These are phyloP conservation scores for Nomada goodeniana DNA, from an alignment of 2,888 invertebrate species.

Conservation along the genomic window DNA sequence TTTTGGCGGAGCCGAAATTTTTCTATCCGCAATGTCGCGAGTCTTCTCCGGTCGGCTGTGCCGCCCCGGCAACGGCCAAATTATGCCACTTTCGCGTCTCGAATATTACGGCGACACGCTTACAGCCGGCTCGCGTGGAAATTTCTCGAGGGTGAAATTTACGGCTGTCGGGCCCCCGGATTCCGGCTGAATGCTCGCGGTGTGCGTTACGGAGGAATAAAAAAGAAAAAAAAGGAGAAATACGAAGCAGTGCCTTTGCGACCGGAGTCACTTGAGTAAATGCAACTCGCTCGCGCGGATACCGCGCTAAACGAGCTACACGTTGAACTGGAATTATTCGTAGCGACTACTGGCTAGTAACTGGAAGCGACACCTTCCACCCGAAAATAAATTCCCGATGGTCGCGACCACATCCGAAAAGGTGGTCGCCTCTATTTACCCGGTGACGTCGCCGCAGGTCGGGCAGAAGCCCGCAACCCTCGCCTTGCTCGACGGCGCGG, in stretches of 20 bases:
- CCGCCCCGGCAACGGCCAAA: constrained; percentile 27
- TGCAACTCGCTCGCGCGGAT: neutral
- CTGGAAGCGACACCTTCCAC: no score
- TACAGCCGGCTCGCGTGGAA: neutral
- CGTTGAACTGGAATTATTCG: no score
- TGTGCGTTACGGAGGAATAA: neutral
- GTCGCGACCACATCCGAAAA: constrained; percentile 6
- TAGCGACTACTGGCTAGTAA: no score
- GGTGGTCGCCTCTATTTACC: constrained; percentile 23
- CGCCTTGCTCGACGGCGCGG: constrained; percentile 53
- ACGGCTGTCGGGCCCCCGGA: neutral
- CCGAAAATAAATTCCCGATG: constrained; percentile 10
- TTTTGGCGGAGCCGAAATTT: constrained; percentile 23
- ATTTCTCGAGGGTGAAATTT: constrained; percentile 42
- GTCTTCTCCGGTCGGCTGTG: neutral
- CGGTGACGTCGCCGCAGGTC: constrained; percentile 38
- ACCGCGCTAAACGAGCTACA: no score
- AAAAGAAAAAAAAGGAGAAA: neutral
- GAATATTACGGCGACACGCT: constrained; percentile 30
- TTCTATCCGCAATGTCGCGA: constrained; percentile 1
- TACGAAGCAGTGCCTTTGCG: no score
- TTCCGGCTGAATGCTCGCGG: neutral
- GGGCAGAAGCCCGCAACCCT: constrained; percentile 39
- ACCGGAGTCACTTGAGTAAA: neutral
- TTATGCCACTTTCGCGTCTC: constrained; percentile 46